Conservation (phyloP, 1,140 invertebrate genomes). For the Octopus sinensis region DNA sequence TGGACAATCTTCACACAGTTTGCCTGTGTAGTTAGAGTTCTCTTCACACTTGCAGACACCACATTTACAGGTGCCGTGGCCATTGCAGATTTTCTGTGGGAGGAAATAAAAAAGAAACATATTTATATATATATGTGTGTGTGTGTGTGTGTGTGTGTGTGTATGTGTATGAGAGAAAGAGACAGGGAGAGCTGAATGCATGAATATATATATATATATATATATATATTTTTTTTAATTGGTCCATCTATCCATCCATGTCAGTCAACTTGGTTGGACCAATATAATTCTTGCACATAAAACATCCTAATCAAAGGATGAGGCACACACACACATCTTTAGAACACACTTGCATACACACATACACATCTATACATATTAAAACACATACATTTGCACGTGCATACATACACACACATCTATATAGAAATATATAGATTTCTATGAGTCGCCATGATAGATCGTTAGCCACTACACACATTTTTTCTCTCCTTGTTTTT, state of each 20-base stretch:
- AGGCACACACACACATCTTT: too few species aligned
- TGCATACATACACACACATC: too few species aligned
- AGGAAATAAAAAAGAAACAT: constrained; percentile 8
- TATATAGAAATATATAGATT: too few species aligned
- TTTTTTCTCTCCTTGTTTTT: too few species aligned
- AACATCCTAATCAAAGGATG: background rate
- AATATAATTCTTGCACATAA: background rate
- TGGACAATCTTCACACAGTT: constrained; percentile 88
- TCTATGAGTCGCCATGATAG: too few species aligned
- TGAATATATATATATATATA: background rate
- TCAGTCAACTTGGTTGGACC: background rate
- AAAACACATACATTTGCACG: too few species aligned
- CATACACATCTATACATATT: too few species aligned
- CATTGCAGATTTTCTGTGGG: constrained; percentile 64
- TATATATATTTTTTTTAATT: background rate
- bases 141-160: background rate
- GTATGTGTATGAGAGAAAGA: background rate
- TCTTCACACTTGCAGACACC: constrained; percentile 78
- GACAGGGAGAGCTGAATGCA: background rate
- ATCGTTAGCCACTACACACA: too few species aligned
- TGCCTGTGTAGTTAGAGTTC: constrained; percentile 65
- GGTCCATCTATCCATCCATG: too few species aligned
- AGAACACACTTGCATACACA: too few species aligned
- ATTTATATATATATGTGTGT: background rate
- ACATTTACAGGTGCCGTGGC: constrained; percentile 78